Conservation (phyloP, 1,140 invertebrate species). For the Heliconius congener region DNA sequence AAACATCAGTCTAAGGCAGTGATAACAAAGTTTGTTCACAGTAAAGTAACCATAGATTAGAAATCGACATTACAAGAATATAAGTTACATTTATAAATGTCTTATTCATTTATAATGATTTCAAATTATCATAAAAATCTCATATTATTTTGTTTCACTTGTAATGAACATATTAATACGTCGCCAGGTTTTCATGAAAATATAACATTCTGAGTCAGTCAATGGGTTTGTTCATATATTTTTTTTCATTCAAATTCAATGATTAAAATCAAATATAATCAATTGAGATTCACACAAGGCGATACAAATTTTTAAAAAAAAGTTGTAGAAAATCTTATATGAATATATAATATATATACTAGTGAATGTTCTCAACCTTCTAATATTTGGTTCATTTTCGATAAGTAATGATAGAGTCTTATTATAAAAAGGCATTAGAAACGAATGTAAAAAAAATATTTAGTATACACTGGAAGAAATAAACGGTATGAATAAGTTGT, state of each 20-base stretch:
- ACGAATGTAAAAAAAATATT: background rate
- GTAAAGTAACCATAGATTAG: constrained; percentile 14
- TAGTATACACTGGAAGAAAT: background rate
- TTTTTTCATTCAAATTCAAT: background rate
- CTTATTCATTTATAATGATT: background rate
- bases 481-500: background rate
- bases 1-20: constrained; percentile 79
- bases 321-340: background rate
- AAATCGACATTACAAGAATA: constrained; percentile 23
- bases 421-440: constrained; percentile 2
- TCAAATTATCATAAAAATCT: background rate
- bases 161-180: background rate
- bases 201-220: background rate
- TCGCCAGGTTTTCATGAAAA: background rate
- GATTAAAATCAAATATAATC: background rate
- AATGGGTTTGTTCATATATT: background rate
- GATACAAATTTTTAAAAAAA: background rate
- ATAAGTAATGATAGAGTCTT: constrained; percentile 10
- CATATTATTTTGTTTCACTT: background rate
- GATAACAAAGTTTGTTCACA: constrained; percentile 71
- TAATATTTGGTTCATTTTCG: constrained; percentile 26
- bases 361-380: constrained; percentile 18
- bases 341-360: background rate
- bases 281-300: background rate
- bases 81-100: background rate